Percentiles rank a stretch among this genome's conserved stretches.
phyloP scores from a whole-genome alignment of 2,888 invertebrate genomes.

The Pocota personata region DNA sequence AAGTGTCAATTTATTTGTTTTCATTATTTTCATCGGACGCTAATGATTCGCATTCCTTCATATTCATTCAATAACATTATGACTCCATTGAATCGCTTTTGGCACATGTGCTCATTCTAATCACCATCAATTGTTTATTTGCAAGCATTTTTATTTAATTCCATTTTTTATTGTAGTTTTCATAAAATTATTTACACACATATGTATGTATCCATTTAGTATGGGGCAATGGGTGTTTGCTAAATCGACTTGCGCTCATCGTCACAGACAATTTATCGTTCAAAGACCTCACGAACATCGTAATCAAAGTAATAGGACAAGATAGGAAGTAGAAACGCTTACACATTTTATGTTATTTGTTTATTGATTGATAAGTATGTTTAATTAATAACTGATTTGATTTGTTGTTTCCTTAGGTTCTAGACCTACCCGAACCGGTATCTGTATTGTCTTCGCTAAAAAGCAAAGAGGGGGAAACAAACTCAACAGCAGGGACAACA shows the following conservation, averaged over 20 bases:
- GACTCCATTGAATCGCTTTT: slow-evolving; percentile 63
- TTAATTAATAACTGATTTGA: slow-evolving; percentile 32
- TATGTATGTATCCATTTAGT: background rate
- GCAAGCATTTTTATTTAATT: slow-evolving; percentile 59
- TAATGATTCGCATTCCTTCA: slow-evolving; percentile 54
- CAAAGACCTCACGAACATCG: slow-evolving; percentile 62
- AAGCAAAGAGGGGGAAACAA: slow-evolving; percentile 61
- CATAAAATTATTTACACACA: slow-evolving; percentile 37
- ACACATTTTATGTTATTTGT: background rate
- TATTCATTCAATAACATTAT: slow-evolving; percentile 60
- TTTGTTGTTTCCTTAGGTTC: slow-evolving; percentile 40
- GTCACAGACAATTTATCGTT: slow-evolving; percentile 61
- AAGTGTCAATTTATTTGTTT: slow-evolving; percentile 65
- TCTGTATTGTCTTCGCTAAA: slow-evolving; percentile 68
- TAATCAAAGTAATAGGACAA: background rate
- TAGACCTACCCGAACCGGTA: slow-evolving; percentile 72
- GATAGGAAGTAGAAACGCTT: slow-evolving; percentile 43
- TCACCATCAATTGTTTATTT: slow-evolving; percentile 66
- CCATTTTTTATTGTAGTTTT: slow-evolving; percentile 28
- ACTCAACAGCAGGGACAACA: slow-evolving; percentile 41
- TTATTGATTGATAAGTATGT: slow-evolving; percentile 39
- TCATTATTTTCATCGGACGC: slow-evolving; percentile 38
- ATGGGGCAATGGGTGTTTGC: slow-evolving; percentile 45
- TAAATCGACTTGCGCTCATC: slow-evolving; percentile 57
- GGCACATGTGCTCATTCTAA: slow-evolving; percentile 70